A percentile compares a stretch with the other conserved stretches of the same genome.
Conservation (phyloP, 2,797 vertebrate genomes). For the Gadopsis marmoratus region DNA sequence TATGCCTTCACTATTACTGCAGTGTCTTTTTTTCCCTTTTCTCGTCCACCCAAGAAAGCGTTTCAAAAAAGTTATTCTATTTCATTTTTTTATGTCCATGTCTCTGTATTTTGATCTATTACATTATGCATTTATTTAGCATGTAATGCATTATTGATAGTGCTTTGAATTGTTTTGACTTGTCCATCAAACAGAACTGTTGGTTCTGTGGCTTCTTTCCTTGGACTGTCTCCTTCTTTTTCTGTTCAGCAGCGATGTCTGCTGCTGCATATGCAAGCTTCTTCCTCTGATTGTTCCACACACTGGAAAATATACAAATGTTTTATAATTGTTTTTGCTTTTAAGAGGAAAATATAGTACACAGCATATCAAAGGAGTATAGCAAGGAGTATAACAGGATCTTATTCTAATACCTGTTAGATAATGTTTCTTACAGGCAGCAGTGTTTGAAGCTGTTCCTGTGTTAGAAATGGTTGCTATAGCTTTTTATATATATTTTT, state of each 20-base stretch:
- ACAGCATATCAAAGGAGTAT: background rate
- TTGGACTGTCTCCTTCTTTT: too few relatives aligned
- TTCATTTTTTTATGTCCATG: background rate
- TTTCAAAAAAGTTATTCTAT: background rate
- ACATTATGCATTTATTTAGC: background rate
- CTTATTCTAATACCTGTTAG: too few relatives aligned
- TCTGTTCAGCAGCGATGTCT: too few relatives aligned
- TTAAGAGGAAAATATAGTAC: background rate
- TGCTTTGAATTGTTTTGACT: background rate
- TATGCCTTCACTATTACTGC: background rate
- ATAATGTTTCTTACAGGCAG: background rate
- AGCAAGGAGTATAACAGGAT: background rate
- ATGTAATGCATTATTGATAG: background rate
- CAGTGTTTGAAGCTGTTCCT: background rate
- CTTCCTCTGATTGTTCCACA: too few relatives aligned
- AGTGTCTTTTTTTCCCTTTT: background rate
- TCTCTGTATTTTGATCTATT: background rate
- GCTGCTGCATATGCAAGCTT: too few relatives aligned
- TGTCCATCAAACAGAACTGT: background rate
- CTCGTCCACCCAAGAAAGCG: background rate
- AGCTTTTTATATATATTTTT: background rate
- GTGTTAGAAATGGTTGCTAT: too few relatives aligned
- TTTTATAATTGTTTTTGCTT: background rate
- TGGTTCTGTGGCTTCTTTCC: too few relatives aligned
- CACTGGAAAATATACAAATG: too few relatives aligned